These are phyloP conservation scores for Cheilinus undulatus DNA, from an alignment of 2,113 vertebrate species.

Conservation along the genomic window DNA sequence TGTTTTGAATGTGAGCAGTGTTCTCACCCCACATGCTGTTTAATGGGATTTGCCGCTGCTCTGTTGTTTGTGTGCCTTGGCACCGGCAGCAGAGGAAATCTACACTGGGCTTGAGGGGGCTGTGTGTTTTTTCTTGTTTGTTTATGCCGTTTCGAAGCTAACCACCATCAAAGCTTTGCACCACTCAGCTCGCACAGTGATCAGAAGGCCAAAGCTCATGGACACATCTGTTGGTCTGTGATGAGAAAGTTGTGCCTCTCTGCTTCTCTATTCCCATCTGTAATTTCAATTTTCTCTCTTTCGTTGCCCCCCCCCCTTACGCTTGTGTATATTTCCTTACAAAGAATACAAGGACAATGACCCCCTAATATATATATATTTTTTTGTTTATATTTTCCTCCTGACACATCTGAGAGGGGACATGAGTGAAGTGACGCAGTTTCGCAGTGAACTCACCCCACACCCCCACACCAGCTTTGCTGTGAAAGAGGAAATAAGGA, in stretches of 20 bases:
- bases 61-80: constrained; percentile 69
- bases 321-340: constrained; percentile 36
- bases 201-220: constrained; percentile 54
- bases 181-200: constrained; percentile 31
- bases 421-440: constrained; percentile 50
- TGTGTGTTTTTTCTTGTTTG: constrained; percentile 60
- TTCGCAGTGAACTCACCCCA: constrained; percentile 32
- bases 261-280: constrained; percentile 30
- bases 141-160: constrained; percentile 45
- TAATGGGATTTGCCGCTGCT: constrained; percentile 56
- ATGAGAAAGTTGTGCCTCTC: constrained; percentile 46
- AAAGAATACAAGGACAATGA: constrained; percentile 35
- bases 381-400: constrained; percentile 43
- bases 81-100: constrained; percentile 61
- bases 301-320: neutral
- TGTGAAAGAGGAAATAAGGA: constrained; percentile 47
- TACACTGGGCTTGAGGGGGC: constrained; percentile 62
- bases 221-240: constrained; percentile 62
- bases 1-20: constrained; percentile 61
- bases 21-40: constrained; percentile 61
- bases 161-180: constrained; percentile 57
- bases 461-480: constrained; percentile 56
- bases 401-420: constrained; percentile 33
- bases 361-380: constrained; percentile 21
- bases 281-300: constrained; percentile 46